These are phyloP conservation scores for Scyliorhinus canicula DNA, from an alignment of 2,797 vertebrate genomes.

Conservation along the genomic window DNA sequence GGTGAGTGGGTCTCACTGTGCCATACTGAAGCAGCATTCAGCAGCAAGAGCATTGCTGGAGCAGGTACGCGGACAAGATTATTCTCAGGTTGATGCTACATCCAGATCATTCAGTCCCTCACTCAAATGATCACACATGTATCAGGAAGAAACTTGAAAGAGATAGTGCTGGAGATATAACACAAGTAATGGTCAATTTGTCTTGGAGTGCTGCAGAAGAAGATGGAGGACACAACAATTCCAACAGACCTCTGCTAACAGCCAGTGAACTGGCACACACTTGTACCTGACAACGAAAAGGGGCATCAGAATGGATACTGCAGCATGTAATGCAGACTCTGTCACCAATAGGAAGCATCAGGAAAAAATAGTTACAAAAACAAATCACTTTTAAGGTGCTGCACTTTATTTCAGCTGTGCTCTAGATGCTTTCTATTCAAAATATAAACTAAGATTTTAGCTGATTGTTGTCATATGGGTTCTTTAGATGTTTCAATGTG, in stretches of 20 bases:
- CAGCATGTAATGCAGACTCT: too few species aligned
- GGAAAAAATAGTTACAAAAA: neutral
- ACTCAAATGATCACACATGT: neutral
- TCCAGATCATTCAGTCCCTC: neutral
- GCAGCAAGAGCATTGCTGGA: neutral
- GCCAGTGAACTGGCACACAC: too few species aligned
- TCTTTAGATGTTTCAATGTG: too few species aligned
- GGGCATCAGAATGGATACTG: too few species aligned
- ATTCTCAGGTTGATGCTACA: neutral
- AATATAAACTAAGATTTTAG: neutral
- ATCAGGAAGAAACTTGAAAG: neutral
- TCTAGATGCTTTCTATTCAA: neutral
- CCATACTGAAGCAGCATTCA: neutral
- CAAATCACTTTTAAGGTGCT: neutral
- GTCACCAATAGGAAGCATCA: too few species aligned
- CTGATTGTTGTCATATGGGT: neutral
- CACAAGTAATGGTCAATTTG: too few species aligned
- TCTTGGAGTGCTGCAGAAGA: too few species aligned
- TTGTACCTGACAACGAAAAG: too few species aligned
- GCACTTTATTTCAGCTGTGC: neutral
- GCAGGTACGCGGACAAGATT: neutral
- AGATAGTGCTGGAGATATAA: too few species aligned
- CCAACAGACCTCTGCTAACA: too few species aligned
- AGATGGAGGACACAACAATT: too few species aligned
- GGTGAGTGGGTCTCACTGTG: too few species aligned